Evolutionary conservation across 2,888 invertebrate species (phyloP), one percentile per base, ranked within the genome.

Genomic region (Clepsis dumicolana): DNA sequence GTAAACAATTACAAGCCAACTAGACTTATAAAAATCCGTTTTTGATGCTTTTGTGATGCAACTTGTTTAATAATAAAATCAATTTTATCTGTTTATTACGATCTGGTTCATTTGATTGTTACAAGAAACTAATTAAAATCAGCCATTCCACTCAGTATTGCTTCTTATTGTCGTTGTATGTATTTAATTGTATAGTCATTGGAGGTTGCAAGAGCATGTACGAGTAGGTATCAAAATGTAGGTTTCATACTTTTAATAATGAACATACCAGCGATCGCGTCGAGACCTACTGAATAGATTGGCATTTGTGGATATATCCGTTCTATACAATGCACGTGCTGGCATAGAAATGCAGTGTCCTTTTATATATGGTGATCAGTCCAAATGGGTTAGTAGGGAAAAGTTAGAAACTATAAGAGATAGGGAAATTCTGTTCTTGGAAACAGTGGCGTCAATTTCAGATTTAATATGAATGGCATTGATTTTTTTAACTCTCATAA

Each of bases 211-310:
- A 44, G 16, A 44, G 41, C 35, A n/a, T 57, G 18, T 24, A 44
- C 16, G 16, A 44, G 41, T 21, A n/a, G 38, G 18, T 24, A 12
- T 38, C 24, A 5, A 24, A 56, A 29, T 24, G 53, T 29, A 21
- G 38, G 60, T 60, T 60, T 21, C 7, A 25, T 25, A 8, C 21
- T 41, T 44, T 4, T 5, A 5, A 38, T 57, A 32, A 54, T 32
- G 50, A 38, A 59, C 57, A 57, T 65, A 59, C 65, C 38, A 52
- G 38, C 16, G 27, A 25, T 60, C 25, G n/a, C 50, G 38, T 59
- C 59, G 24, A 50, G 21, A 24, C 27, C 53, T 10, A 38, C 52
- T 25, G 50, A 60, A 41, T 52, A 52, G 7, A 56, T 35, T 18
- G 14, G 14, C 44, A 16, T 16, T 41, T 41, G 18, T 48, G 60